A percentile compares a stretch with the other conserved stretches of the same genome.
These are phyloP conservation scores for Ceyx melanurus DNA, from an alignment of 2,113 vertebrate genomes.

Conservation along the genomic window DNA sequence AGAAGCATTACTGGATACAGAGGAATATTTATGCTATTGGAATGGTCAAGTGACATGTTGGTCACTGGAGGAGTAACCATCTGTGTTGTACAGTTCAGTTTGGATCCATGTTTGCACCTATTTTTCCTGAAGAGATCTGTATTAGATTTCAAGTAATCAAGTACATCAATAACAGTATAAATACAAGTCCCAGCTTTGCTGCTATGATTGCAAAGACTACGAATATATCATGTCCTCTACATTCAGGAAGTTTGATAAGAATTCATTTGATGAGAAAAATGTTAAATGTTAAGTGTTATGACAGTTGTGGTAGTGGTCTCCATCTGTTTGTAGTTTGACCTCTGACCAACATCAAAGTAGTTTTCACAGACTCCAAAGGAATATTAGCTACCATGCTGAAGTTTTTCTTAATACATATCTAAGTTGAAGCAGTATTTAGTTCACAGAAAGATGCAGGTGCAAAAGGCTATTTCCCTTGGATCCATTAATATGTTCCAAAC, in stretches of 20 bases:
- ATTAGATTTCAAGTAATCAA: background rate
- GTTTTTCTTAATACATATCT: background rate
- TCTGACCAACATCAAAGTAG: background rate
- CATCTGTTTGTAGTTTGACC: background rate
- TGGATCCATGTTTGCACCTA: background rate
- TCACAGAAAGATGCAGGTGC: background rate
- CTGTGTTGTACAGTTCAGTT: background rate
- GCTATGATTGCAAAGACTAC: background rate
- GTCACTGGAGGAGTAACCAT: background rate
- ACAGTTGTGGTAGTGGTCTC: background rate
- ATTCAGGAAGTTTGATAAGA: background rate
- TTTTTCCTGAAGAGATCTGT: background rate
- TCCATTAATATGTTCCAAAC: background rate
- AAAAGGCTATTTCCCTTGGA: background rate
- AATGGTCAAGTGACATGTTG: background rate
- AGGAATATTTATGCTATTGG: constrained; percentile 26
- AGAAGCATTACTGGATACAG: constrained; percentile 19
- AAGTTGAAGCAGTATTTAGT: background rate
- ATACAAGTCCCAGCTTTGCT: background rate
- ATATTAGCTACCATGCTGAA: background rate
- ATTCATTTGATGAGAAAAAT: background rate
- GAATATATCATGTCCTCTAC: background rate
- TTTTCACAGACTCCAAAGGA: background rate
- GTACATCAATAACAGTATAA: background rate
- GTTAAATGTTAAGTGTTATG: background rate